Evolutionary conservation across 2,113 vertebrate species (phyloP).

Genomic region (Poeciliopsis turrubarensis): DNA sequence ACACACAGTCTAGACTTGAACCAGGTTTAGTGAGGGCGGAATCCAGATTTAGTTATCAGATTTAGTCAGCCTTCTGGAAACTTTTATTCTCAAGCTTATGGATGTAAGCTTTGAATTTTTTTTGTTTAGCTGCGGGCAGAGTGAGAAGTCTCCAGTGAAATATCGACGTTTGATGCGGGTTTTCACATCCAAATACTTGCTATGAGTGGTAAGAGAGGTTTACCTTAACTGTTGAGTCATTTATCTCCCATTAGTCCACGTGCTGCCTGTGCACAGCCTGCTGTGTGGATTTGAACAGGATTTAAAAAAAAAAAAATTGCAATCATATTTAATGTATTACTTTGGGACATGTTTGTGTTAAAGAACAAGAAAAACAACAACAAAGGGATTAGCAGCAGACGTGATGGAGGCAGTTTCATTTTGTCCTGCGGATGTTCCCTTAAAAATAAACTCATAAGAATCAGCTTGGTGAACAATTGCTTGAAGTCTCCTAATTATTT

Average conservation of each 20-base stretch:
- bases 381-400: background rate
- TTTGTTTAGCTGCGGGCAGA: slow-evolving; percentile 4
- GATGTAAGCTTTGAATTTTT: background rate
- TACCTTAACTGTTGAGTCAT: background rate
- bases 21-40: slow-evolving; percentile 9
- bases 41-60: background rate
- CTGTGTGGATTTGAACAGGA: background rate
- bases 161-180: slow-evolving; percentile 31
- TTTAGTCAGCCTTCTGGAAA: background rate
- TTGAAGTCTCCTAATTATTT: too few species aligned
- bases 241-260: too few species aligned
- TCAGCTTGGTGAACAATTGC: background rate
- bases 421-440: slow-evolving; percentile 35
- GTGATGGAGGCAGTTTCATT: slow-evolving; percentile 42
- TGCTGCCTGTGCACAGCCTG: background rate
- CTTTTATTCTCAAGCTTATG: background rate
- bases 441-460: background rate
- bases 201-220: background rate
- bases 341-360: background rate
- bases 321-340: background rate
- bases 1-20: slow-evolving; percentile 27
- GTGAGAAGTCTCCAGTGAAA: slow-evolving; percentile 3
- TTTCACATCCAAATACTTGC: slow-evolving; percentile 5
- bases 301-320: background rate
- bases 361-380: slow-evolving; percentile 8